Percentiles rank a stretch among this genome's conserved stretches.
phyloP scores from a whole-genome alignment of 2,888 invertebrate species.

The Venusia cambrica region DNA sequence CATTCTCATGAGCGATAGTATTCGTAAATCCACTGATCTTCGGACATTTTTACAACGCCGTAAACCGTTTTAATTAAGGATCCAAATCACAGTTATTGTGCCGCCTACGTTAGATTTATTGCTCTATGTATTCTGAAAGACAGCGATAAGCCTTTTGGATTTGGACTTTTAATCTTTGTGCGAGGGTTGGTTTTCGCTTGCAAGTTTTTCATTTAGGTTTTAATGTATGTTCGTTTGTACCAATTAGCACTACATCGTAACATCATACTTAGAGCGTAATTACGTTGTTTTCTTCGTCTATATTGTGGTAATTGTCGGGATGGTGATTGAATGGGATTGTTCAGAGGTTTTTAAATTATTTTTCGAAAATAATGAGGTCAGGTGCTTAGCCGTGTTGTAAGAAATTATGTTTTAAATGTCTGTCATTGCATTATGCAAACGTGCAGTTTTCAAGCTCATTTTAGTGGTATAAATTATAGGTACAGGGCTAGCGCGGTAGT shows the following conservation, averaged over 20 bases:
- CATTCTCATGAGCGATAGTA: constrained; percentile 34
- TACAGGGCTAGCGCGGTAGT: too few species aligned
- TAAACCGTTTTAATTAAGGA: constrained; percentile 77
- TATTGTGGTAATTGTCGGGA: constrained; percentile 28
- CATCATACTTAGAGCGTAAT: constrained; percentile 33
- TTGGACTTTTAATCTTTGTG: constrained; percentile 3
- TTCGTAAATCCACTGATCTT: constrained; percentile 46
- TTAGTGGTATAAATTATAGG: too few species aligned
- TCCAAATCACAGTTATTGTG: constrained; percentile 60
- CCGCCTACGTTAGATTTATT: constrained; percentile 43
- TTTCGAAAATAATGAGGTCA: constrained; percentile 20
- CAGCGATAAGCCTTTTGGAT: constrained; percentile 4
- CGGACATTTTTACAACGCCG: constrained; percentile 67
- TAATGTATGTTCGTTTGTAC: constrained; percentile 32
- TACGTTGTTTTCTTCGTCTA: constrained; percentile 30
- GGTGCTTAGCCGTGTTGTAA: constrained; percentile 9
- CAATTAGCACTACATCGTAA: constrained; percentile 51
- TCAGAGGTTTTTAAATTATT: constrained; percentile 21
- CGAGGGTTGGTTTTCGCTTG: constrained; percentile 13
- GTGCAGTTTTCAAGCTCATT: too few species aligned
- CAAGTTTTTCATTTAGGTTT: constrained; percentile 15
- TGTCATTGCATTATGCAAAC: too few species aligned
- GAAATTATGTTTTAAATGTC: too few species aligned
- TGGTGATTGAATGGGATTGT: constrained; percentile 29
- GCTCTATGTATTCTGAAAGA: constrained; percentile 28